Evolutionary conservation across 2,113 vertebrate species (phyloP).

Genomic region (Oryzias melastigma): DNA sequence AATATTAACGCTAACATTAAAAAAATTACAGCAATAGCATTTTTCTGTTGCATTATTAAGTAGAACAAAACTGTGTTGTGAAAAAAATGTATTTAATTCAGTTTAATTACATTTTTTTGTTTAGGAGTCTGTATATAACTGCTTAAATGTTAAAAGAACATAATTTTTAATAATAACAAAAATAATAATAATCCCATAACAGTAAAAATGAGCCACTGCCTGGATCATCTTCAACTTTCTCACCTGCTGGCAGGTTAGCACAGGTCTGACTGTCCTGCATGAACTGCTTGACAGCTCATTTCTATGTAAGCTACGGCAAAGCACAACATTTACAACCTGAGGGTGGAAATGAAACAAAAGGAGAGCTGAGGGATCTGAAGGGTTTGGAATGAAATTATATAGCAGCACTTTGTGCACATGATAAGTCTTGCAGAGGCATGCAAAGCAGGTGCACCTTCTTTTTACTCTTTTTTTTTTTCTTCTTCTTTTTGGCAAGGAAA

Average conservation of each 20-base stretch:
- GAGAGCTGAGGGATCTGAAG: not conserved
- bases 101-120: too few relatives aligned
- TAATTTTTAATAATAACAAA: too few relatives aligned
- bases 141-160: too few relatives aligned
- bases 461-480: slow-evolving; percentile 14
- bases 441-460: slow-evolving; percentile 45
- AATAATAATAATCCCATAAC: not conserved
- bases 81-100: too few relatives aligned
- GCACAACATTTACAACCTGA: slow-evolving; percentile 17
- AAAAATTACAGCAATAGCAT: too few relatives aligned
- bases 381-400: slow-evolving; percentile 10
- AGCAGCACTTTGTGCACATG: slow-evolving; percentile 21
- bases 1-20: too few relatives aligned
- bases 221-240: slow-evolving; percentile 1
- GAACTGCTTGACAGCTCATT: slow-evolving; percentile 37
- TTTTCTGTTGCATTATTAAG: too few relatives aligned
- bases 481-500: slow-evolving; percentile 8
- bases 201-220: slow-evolving; percentile 1
- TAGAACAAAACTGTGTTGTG: too few relatives aligned
- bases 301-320: slow-evolving; percentile 35
- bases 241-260: slow-evolving; percentile 18
- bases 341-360: slow-evolving; percentile 33
- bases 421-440: slow-evolving; percentile 51
- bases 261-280: slow-evolving; percentile 7
- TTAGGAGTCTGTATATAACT: too few relatives aligned